Evolutionary conservation across 1,140 invertebrate genomes (phyloP), one percentile per base, ranked within the genome.

Genomic region (Linepithema humile): DNA sequence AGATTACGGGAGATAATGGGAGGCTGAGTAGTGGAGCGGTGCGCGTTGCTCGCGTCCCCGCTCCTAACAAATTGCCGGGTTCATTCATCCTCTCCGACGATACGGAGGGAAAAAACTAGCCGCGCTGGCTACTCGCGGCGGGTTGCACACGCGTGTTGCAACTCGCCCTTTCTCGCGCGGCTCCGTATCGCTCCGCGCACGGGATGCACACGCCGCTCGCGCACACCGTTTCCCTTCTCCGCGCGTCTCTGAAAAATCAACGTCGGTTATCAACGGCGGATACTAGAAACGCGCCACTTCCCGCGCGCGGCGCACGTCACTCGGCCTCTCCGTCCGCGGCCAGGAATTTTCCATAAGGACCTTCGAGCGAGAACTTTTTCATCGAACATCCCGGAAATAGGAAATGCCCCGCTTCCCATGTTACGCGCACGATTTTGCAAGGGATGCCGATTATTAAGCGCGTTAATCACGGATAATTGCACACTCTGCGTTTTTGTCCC

Each of bases 21-120:
- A n/a, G 85, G 87, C 83, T 70, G 89, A 88, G 89, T 91, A 92
- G 87, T 77, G n/a, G n/a, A 67, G 64, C 77, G 50, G 45, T n/a
- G 10, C 67, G 75, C 65, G 69, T 67, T 73, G 64, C 80, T 87
- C 89, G 89, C n/a, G 89, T 93, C 91, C 86, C 92, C 92, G 93
- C 92, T 92, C 91, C 90, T 93, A 93, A 93, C 91, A 93, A 94
- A 94, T 94, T 94, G 91, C 92, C 87, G 92, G 92, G 93, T 94
- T 94, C 93, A 94, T 94, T 94, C 94, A 94, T 94, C 92, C 92
- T 93, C 91, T 92, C 91, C 90, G 69, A 80, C 84, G 90, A 92
- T 92, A 48, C 26, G 91, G 80, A 91, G 84, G 50, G 90, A 93
- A 94, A 55, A 94, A 94, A 93, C 93, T 93, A 93, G 93, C 91